Base-by-base conservation (phyloP, 2,797 vertebrate species). In the Myripristis jacobus region DNA sequence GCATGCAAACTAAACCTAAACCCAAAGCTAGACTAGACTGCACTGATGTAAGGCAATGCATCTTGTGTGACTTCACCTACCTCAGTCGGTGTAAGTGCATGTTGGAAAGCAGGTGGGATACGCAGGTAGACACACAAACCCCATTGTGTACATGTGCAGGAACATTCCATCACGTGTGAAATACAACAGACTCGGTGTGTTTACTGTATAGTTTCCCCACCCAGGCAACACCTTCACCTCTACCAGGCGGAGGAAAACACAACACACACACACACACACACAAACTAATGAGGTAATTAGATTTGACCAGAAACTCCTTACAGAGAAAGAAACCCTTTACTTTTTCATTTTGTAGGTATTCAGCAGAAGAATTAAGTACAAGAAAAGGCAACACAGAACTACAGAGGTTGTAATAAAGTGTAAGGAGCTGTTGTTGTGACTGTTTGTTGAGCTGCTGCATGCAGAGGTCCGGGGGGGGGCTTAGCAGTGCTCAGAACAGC, bases 401-500 rank as follows among this genome's bases (percentile, higher is more conserved):
- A 27, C 11, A 29, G 34, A 55, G 19, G 34, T 12, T 48, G 47
- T 21, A 43, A 34, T 9, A 56, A 27, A 46, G 52, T 22, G 3
- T n/a, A 6, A 21, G 22, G 18, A 10, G 41, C 46, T 70, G 52
- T 61, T 48, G 25, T 11, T 36, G 58, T 73, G 62, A 71, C 27
- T 62, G 65, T 68, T 66, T 78, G 81, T 67, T 75, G 48, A 80
- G 73, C 69, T 80, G 52, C 38, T 52, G 56, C 24, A 21, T 58
- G 27, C 22, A 60, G 55, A 38, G 63, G 59, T 87, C 67, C 58
- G 66, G 10, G 83, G 75, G 88, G 44, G 77, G 77, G 74, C 84
- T 83, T 85, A 54, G 31, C 62, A 65, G 79, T 87, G 87, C 86
- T 81, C 83, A 91, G 80, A 53, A 19, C 66, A 84, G 60, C 62